Conservation (phyloP, 2,888 invertebrate genomes). For the Dasypogon diadema region DNA sequence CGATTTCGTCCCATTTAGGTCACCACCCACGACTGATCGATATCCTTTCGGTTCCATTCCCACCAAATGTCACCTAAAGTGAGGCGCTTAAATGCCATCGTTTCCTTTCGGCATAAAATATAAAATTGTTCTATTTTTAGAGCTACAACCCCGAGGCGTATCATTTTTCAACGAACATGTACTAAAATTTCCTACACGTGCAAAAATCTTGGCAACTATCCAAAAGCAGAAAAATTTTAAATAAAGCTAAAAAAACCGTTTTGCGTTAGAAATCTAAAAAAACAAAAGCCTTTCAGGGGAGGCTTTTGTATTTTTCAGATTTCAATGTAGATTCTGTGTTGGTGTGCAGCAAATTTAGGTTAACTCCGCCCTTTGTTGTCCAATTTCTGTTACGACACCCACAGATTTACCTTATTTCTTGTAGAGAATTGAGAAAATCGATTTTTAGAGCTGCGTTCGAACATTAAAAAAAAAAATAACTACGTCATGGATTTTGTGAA, state of each 20-base stretch:
- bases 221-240: neutral
- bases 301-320: neutral
- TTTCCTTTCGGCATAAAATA: neutral
- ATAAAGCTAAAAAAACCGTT: neutral
- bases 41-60: neutral
- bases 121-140: neutral
- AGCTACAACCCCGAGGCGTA: neutral
- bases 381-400: constrained; percentile 7
- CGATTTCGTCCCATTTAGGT: neutral
- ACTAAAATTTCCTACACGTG: neutral
- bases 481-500: neutral
- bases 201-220: constrained; percentile 7
- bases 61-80: neutral
- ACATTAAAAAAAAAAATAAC: no score
- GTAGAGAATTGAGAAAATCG: neutral
- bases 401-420: neutral
- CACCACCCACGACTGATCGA: neutral
- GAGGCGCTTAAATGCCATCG: neutral
- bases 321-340: neutral
- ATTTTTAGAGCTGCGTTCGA: neutral
- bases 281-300: neutral
- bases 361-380: constrained; percentile 15
- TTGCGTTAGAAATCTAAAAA: neutral
- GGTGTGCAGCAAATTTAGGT: neutral
- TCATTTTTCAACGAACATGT: neutral